These are phyloP conservation scores for Lepidothrix coronata DNA, from an alignment of 2,113 vertebrate genomes.

Conservation along the genomic window DNA sequence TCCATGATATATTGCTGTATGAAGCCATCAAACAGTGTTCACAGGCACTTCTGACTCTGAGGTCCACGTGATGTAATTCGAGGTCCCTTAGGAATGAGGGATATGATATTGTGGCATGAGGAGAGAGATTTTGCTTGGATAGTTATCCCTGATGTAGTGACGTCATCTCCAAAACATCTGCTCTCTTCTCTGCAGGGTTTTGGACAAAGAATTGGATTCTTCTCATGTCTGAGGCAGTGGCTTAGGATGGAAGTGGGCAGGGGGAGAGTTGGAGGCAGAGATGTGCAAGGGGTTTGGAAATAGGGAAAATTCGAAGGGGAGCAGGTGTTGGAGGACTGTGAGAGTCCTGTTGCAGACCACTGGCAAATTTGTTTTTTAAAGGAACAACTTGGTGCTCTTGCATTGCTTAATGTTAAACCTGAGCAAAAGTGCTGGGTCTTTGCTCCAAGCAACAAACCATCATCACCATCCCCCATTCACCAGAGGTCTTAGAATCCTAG, in stretches of 20 bases:
- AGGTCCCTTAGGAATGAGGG: not conserved
- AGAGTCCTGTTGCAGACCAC: not conserved
- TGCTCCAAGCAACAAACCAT: not conserved
- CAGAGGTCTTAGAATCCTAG: not conserved
- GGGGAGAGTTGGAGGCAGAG: not conserved
- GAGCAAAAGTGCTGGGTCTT: not conserved
- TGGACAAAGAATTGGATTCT: not conserved
- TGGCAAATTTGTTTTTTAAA: not conserved
- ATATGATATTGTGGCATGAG: not conserved
- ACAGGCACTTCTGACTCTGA: not conserved
- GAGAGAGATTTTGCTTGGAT: not conserved
- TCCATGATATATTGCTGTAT: not conserved
- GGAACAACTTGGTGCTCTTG: not conserved
- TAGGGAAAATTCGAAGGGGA: not conserved
- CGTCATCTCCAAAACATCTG: not conserved
- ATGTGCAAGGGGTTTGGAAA: not conserved
- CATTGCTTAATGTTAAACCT: not conserved
- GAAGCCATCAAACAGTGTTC: not conserved
- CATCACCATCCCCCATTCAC: not conserved
- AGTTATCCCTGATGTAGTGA: not conserved
- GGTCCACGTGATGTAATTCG: not conserved
- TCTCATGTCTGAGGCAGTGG: not conserved
- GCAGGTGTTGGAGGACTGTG: not conserved
- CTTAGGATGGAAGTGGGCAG: not conserved
- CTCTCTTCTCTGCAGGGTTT: not conserved